Conservation (phyloP, 2,888 invertebrate species). For the Thymelicus lineola region DNA sequence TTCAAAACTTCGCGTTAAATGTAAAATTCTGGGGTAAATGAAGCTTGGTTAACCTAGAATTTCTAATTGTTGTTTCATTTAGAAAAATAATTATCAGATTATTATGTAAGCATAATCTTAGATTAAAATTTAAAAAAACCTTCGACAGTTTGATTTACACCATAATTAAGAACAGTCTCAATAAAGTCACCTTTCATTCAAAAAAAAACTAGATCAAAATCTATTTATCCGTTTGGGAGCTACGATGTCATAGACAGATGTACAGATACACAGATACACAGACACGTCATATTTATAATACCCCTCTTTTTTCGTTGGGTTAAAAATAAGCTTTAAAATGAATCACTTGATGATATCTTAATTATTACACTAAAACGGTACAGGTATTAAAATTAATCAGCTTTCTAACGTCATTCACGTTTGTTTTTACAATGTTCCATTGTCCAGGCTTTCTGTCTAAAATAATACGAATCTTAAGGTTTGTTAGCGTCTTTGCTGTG, state of each 20-base stretch:
- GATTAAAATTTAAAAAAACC: no score
- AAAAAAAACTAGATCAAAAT: no score
- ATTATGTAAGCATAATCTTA: no score
- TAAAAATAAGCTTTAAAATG: conserved; percentile 14
- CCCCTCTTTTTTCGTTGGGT: no score
- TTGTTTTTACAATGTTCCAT: conserved; percentile 11
- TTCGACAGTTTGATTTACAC: no score
- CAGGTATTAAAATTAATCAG: no score
- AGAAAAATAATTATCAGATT: background rate
- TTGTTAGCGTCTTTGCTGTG: conserved; percentile 2
- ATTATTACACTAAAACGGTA: background rate
- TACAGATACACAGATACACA: no score
- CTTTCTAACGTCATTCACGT: conserved; percentile 19
- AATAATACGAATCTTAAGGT: conserved; percentile 5
- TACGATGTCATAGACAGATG: no score
- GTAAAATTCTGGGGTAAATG: background rate
- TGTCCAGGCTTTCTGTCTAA: conserved; percentile 3
- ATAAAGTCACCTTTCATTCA: no score
- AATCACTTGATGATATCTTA: conserved; percentile 27
- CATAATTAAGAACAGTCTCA: no score
- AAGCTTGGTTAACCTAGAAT: background rate
- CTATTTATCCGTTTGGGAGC: no score
- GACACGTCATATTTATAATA: no score
- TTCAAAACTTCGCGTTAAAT: conserved; percentile 7
- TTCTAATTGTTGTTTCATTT: background rate